Evolutionary conservation across 2,888 invertebrate genomes (phyloP).

Genomic region (Tineola bisselliella): DNA sequence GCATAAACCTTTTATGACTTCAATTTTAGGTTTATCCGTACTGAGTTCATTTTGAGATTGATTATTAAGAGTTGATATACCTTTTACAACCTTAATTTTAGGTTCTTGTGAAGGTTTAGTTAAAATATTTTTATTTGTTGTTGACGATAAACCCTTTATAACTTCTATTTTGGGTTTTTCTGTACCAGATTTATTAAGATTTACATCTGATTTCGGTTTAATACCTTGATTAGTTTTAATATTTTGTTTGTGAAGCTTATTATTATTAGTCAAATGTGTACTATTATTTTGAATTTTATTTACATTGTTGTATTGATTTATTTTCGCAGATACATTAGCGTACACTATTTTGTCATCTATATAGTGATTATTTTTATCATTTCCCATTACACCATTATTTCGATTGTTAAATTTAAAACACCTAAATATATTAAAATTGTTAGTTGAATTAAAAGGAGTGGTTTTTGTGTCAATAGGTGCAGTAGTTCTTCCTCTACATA

Average conservation of each 20-base stretch:
- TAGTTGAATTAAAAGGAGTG: background rate
- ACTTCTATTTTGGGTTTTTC: constrained; percentile 56
- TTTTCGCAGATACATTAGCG: constrained; percentile 16
- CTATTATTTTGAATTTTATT: too few relatives aligned
- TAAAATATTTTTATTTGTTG: constrained; percentile 65
- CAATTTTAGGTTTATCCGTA: constrained; percentile 35
- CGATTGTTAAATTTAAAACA: background rate
- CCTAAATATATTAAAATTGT: constrained; percentile 2
- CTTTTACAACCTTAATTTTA: constrained; percentile 66
- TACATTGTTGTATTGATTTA: too few relatives aligned
- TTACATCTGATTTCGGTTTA: too few relatives aligned
- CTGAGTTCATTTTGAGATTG: background rate
- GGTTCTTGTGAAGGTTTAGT: constrained; percentile 18
- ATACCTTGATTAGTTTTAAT: too few relatives aligned
- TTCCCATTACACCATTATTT: background rate
- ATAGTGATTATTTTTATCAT: background rate
- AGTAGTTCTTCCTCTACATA: constrained; percentile 13
- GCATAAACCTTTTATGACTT: constrained; percentile 70
- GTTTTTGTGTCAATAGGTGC: constrained; percentile 3
- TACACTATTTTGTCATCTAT: constrained; percentile 15
- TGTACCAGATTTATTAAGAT: background rate
- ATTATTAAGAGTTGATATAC: constrained; percentile 62
- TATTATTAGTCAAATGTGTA: too few relatives aligned
- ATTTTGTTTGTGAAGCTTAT: too few relatives aligned
- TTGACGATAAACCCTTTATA: constrained; percentile 70